Conservation (phyloP, 1,140 invertebrate genomes). For the Zaprionus taronus region DNA sequence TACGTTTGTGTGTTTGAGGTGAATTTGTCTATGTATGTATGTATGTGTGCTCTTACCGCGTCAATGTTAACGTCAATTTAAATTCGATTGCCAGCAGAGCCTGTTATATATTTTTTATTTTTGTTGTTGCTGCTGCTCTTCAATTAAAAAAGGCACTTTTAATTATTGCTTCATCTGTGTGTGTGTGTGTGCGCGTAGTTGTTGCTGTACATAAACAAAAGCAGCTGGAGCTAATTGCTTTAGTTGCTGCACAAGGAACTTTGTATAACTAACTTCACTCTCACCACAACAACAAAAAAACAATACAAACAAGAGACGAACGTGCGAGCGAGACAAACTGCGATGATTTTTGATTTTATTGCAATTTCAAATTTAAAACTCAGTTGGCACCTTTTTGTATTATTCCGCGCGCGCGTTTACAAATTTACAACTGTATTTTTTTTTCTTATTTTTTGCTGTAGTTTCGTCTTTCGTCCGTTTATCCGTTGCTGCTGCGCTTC, state of each 20-base stretch:
- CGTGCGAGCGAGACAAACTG: conserved; percentile 17
- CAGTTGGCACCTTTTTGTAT: conserved; percentile 25
- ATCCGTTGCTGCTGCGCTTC: conserved; percentile 31
- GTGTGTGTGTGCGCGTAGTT: conserved; percentile 14
- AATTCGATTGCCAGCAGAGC: conserved; percentile 64
- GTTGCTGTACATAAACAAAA: conserved; percentile 48
- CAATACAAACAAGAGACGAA: conserved; percentile 34
- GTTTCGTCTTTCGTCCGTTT: conserved; percentile 30
- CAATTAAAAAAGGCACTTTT: conserved; percentile 81
- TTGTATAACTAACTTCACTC: conserved; percentile 52
- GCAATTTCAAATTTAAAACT: conserved; percentile 15
- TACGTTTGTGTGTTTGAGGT: background rate
- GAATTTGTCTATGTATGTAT: background rate
- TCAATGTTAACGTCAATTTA: conserved; percentile 73
- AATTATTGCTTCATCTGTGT: conserved; percentile 75
- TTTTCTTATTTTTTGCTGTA: conserved; percentile 12
- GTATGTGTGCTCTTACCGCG: conserved; percentile 61
- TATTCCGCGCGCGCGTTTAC: conserved; percentile 32
- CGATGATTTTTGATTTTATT: conserved; percentile 11
- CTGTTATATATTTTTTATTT: conserved; percentile 4
- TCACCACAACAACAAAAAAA: conserved; percentile 35
- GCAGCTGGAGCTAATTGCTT: conserved; percentile 51
- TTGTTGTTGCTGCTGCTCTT: conserved; percentile 45
- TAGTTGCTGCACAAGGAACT: conserved; percentile 65
- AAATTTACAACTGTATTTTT: conserved; percentile 34